Conservation (phyloP, 2,888 invertebrate species). For the Drosophila mimetica region DNA sequence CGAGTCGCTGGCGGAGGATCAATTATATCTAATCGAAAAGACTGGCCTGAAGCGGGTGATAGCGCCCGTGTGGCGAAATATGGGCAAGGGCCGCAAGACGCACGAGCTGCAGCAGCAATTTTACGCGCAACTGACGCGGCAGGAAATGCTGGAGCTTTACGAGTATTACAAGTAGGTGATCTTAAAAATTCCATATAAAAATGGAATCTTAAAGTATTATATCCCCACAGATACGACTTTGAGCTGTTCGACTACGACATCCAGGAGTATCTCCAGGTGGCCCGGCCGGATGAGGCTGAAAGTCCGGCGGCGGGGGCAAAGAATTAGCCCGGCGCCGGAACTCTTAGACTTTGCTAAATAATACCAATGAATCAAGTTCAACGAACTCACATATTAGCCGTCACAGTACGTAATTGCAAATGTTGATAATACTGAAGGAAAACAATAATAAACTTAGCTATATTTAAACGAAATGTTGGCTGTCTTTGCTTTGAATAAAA, state of each 20-base stretch:
- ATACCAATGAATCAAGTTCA: slow-evolving; percentile 47
- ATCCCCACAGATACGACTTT: slow-evolving; percentile 89
- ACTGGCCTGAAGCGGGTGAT: slow-evolving; percentile 90
- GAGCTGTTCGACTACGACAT: slow-evolving; percentile 93
- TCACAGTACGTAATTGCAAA: slow-evolving; percentile 75
- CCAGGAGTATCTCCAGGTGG: slow-evolving; percentile 88
- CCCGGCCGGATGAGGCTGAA: slow-evolving; percentile 50
- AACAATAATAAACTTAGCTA: slow-evolving; percentile 54
- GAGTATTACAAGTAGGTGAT: slow-evolving; percentile 89
- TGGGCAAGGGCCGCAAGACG: slow-evolving; percentile 90
- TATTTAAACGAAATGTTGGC: slow-evolving; percentile 17
- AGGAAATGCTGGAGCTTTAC: slow-evolving; percentile 91
- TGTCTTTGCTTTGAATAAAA: too few species aligned
- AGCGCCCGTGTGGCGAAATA: slow-evolving; percentile 93
- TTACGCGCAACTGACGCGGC: slow-evolving; percentile 90
- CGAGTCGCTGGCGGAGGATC: slow-evolving; percentile 93
- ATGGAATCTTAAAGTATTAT: background rate
- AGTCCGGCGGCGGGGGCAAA: slow-evolving; percentile 55
- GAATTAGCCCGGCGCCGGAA: slow-evolving; percentile 42
- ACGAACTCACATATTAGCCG: slow-evolving; percentile 65
- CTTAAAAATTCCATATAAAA: background rate
- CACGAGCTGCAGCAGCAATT: slow-evolving; percentile 90
- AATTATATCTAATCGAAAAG: slow-evolving; percentile 91
- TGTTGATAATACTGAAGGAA: slow-evolving; percentile 76
- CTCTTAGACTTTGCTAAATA: slow-evolving; percentile 56